These are phyloP conservation scores for Etia nguti DNA, from an alignment of 2,113 vertebrate species.

Conservation along the genomic window DNA sequence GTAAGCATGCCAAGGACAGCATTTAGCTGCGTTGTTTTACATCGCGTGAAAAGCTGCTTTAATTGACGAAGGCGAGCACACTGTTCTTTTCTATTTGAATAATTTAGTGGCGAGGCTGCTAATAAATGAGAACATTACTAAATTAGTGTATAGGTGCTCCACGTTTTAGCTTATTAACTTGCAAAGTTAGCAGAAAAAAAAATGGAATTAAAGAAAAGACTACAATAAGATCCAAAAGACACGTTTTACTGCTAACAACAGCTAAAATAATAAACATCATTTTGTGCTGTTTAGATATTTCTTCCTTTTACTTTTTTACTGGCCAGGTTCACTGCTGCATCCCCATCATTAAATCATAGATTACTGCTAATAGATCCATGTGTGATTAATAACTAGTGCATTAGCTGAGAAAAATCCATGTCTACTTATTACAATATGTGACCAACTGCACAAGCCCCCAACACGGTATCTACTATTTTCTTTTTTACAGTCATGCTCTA, in stretches of 20 bases:
- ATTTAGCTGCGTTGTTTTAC: constrained; percentile 11
- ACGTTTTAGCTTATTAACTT: not conserved
- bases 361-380: not conserved
- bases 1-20: constrained; percentile 6
- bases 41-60: not conserved
- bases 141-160: not conserved
- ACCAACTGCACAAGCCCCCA: constrained; percentile 25
- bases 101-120: not conserved
- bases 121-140: not conserved
- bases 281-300: not conserved
- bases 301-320: not conserved
- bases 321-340: not conserved
- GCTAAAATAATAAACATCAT: not conserved
- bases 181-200: not conserved
- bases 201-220: not conserved
- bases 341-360: constrained; percentile 13
- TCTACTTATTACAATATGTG: constrained; percentile 25
- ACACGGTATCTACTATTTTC: not conserved
- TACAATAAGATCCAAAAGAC: not conserved
- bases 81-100: not conserved
- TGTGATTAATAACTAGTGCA: constrained; percentile 15
- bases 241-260: not conserved
- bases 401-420: constrained; percentile 4
- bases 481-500: not conserved
- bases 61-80: not conserved